Base-by-base conservation (phyloP, 1,140 invertebrate species). In the Pachyrhynchus sulphureomaculatus region DNA sequence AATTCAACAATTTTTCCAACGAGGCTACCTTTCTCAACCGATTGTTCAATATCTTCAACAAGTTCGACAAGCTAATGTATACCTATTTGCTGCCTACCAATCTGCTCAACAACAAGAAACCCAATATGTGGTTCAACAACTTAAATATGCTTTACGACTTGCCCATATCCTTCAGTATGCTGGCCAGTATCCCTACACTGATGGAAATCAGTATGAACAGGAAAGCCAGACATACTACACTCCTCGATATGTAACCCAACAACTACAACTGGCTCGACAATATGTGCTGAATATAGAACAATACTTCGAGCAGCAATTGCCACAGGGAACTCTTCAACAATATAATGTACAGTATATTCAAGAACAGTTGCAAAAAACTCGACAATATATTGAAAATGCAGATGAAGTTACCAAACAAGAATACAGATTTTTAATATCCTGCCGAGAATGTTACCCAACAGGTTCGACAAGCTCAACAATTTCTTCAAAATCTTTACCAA, bases 281-380 rank as follows among this genome's bases (percentile, higher is more conserved):
- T 42, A 42, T n/a, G 41, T 15, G 9, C 15, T 5, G 18, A 17
- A 42, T 18, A 2, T 8, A 5, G 2, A 18, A 2, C 41, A 20
- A 13, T 42, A 54, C 34, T 8, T 54, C 13, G 1, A 54, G 5
- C 5, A 26, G 20, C 37, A 41, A 29, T 9, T 41, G n/a, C 12
- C 10, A 6, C 8, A 41, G 24, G 20, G 23, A 1, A 39, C 21
- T 3, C 8, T 39, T 41, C 32, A 34, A 21, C 23, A 41, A 41
- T 34, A 54, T 24, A 18, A 13, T 36, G 51, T 17, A n/a, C 24
- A 13, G n/a, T 41, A 54, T 8, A 54, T 54, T 20, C 9, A n/a
- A 6, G 1, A 54, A 34, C 23, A 54, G 13, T 54, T 54, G 24
- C n/a, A 51, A 20, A 8, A 42, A 42, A 18, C 6, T 42, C 20